Evolutionary conservation across 1,140 invertebrate species (phyloP), one percentile per base, ranked within the genome.

Genomic region (Aplysia californica): DNA sequence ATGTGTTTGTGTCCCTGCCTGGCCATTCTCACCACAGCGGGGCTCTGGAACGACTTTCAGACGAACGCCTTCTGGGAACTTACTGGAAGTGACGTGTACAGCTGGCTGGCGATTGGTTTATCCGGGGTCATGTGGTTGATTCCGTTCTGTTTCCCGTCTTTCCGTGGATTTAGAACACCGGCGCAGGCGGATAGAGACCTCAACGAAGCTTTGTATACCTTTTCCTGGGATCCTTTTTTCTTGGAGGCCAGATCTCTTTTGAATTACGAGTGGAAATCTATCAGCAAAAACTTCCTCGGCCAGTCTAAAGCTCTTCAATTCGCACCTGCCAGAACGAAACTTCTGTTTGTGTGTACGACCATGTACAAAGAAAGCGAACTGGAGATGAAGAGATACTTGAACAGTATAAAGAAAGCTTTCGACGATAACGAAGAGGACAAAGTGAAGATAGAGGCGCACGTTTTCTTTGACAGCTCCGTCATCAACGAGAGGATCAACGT

Each of bases 401-500:
- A 44, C 33, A 86, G 84, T 39, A 59, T 86, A 5, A 75, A 82
- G 59, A 76, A 76, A 5, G 29, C 80, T 15, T 81, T 81, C 15
- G 44, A 39, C 2, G 78, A 81, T 31, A 69, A 80, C 33, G 41
- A 76, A 38, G 68, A 82, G 0, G 64, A 70, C 21, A 35, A 70
- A 15, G 35, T 83, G 18, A 44, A 74, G 5, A 39, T 87, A 0
- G 83, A 87, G 66, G 81, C 84, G 2, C 86, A 87, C 59, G 79
- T 87, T 21, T 86, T 87, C 56, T 72, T 87, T 55, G 86, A 87
- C 64, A 86, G 82, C 72, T 84, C 83, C 18, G 71, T 80, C 6
- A 59, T 50, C 26, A 75, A 72, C 15, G 71, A 69, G 3, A 41
- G 77, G 33, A 72, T 85, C 26, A 87, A 83, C 36, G 33, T 71